These are phyloP conservation scores for Notiomystis cincta DNA, from an alignment of 2,113 vertebrate genomes.

Conservation along the genomic window DNA sequence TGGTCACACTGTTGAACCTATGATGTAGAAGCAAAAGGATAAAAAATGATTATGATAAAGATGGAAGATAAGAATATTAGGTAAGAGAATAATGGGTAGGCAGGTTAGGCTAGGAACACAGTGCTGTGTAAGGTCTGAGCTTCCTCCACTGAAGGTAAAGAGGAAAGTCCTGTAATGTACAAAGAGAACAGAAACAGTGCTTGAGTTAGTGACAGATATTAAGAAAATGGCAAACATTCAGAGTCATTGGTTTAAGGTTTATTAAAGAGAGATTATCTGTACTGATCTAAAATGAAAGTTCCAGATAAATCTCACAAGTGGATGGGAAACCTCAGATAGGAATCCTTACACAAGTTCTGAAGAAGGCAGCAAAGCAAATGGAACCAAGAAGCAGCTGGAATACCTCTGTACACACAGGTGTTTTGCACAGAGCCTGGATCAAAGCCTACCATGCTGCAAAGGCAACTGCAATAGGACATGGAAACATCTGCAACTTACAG, in stretches of 20 bases:
- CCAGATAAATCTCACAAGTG: neutral
- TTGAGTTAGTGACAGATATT: neutral
- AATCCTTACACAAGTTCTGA: neutral
- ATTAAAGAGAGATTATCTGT: neutral
- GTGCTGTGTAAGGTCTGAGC: neutral
- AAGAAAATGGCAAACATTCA: neutral
- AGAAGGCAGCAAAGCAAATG: neutral
- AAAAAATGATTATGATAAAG: conserved; percentile 24
- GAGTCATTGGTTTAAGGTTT: neutral
- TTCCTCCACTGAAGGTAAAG: neutral
- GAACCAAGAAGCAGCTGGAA: neutral
- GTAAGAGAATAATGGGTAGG: neutral
- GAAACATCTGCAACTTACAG: neutral
- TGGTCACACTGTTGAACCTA: conserved; percentile 49
- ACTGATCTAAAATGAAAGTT: neutral
- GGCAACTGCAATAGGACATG: neutral
- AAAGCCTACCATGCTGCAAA: neutral
- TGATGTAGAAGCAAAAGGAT: conserved; percentile 56
- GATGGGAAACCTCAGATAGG: neutral
- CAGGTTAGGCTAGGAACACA: neutral
- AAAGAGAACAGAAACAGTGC: neutral
- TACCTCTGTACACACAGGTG: neutral
- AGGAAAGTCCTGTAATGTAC: neutral
- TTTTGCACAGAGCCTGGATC: neutral
- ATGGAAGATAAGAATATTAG: neutral